These are phyloP conservation scores for Volucella zonaria DNA, from an alignment of 2,888 invertebrate genomes.

Conservation along the genomic window DNA sequence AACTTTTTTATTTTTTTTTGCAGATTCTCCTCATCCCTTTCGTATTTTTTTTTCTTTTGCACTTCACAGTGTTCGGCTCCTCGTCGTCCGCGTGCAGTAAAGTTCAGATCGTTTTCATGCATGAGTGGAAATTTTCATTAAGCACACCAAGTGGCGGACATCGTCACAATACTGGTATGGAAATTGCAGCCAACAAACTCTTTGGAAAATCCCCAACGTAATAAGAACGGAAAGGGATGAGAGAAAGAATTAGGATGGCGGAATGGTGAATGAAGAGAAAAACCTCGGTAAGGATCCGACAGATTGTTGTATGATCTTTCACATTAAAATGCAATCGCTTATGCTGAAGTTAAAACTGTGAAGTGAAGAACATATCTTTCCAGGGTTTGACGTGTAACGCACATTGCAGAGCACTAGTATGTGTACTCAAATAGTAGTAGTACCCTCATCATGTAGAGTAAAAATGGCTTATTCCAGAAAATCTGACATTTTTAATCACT, in stretches of 20 bases:
- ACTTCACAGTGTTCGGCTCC: neutral
- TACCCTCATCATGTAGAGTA: constrained; percentile 47
- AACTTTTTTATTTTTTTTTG: constrained; percentile 39
- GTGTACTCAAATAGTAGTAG: constrained; percentile 1
- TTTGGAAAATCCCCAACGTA: neutral
- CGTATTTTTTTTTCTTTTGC: neutral
- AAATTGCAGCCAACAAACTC: constrained; percentile 47
- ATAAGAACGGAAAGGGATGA: constrained; percentile 1
- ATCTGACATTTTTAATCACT: too few species aligned
- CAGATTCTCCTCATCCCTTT: constrained; percentile 1
- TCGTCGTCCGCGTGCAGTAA: constrained; percentile 23
- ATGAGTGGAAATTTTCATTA: constrained; percentile 69
- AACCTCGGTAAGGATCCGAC: constrained; percentile 12
- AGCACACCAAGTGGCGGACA: constrained; percentile 67
- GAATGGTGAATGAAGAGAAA: neutral
- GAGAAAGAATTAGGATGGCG: constrained; percentile 37
- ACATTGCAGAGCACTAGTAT: constrained; percentile 33
- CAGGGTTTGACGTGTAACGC: constrained; percentile 33
- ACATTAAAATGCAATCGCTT: constrained; percentile 51
- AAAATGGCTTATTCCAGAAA: constrained; percentile 12
- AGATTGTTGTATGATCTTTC: constrained; percentile 22
- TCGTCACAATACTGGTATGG: constrained; percentile 63
- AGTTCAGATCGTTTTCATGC: constrained; percentile 65
- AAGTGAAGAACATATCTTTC: neutral
- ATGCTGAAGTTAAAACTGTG: neutral